Conservation (phyloP, 2,888 invertebrate genomes). For the Caenorhabditis angaria region DNA sequence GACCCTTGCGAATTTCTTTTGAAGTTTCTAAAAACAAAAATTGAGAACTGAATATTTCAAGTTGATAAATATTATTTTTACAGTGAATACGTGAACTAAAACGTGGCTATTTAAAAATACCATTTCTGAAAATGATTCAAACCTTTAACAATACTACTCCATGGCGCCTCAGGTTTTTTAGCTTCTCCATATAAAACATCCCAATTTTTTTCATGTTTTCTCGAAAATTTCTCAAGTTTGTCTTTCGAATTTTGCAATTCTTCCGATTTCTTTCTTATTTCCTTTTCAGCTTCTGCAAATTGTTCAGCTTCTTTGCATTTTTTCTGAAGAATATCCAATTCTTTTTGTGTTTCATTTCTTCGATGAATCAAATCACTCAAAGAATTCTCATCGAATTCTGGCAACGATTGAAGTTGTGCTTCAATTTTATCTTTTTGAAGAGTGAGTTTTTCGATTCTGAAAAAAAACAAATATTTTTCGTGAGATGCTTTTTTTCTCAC, state of each 20-base stretch:
- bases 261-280: slow-evolving; percentile 12
- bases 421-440: slow-evolving; percentile 18
- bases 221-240: slow-evolving; percentile 14
- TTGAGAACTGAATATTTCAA: too few species aligned
- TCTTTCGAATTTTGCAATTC: background rate
- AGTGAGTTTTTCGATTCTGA: slow-evolving; percentile 3
- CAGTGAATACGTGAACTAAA: too few species aligned
- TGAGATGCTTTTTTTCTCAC: background rate
- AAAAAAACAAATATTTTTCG: slow-evolving; percentile 7
- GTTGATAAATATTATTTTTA: too few species aligned
- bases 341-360: slow-evolving; percentile 14
- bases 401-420: slow-evolving; percentile 13
- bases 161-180: slow-evolving; percentile 21
- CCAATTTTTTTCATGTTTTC: slow-evolving; percentile 34
- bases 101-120: too few species aligned
- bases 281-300: slow-evolving; percentile 31
- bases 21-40: background rate
- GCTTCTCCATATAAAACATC: slow-evolving; percentile 14
- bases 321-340: slow-evolving; percentile 26
- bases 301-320: slow-evolving; percentile 23
- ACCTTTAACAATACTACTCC: slow-evolving; percentile 6
- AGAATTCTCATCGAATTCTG: slow-evolving; percentile 25
- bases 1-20: slow-evolving; percentile 11
- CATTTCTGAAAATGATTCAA: too few species aligned
- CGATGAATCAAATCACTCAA: slow-evolving; percentile 6